Percentiles rank a stretch among this genome's conserved stretches.
Conservation (phyloP, 2,888 invertebrate species). For the Trachelus tabidus region DNA sequence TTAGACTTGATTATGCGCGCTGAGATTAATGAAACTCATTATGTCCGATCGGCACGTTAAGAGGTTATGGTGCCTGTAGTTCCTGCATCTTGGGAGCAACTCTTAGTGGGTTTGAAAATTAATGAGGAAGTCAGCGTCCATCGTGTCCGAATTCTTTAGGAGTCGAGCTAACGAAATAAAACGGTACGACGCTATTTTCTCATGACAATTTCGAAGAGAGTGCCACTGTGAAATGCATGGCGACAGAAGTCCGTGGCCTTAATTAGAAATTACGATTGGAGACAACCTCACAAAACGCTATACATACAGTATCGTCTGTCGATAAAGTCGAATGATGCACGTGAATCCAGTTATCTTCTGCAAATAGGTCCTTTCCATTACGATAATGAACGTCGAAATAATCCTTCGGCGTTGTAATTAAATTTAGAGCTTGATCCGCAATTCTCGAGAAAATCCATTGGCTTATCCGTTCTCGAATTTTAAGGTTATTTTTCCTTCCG, state of each 20-base stretch:
- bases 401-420: background rate
- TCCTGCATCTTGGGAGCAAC: background rate
- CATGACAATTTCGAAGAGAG: background rate
- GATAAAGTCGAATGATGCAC: background rate
- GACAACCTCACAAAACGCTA: background rate
- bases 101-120: background rate
- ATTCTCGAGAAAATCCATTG: background rate
- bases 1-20: constrained; percentile 18
- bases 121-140: background rate
- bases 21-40: constrained; percentile 19
- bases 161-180: background rate
- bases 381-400: background rate
- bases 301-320: background rate
- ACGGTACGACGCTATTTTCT: background rate
- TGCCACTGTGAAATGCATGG: background rate
- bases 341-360: background rate
- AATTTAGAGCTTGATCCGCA: background rate
- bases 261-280: background rate
- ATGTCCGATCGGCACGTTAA: background rate
- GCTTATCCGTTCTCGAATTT: background rate
- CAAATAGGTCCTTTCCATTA: background rate
- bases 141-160: background rate
- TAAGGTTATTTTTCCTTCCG: background rate
- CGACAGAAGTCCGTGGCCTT: background rate
- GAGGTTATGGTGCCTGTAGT: background rate